Evolutionary conservation across 2,113 vertebrate species (phyloP).

Genomic region (Epinephelus cyanopodus): DNA sequence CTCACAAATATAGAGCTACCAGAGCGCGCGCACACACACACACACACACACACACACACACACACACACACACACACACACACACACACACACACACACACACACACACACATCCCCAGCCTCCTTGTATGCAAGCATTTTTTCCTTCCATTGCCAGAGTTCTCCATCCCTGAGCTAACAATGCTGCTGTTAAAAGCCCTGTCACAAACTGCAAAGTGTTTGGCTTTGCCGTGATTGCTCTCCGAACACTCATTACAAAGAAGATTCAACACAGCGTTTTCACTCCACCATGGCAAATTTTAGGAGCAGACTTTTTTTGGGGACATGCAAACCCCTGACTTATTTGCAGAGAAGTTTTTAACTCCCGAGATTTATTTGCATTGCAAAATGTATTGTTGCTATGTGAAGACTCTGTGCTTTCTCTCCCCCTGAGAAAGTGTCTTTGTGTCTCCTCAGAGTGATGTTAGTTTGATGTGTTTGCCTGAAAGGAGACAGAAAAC

Average conservation of each 20-base stretch:
- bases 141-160: background rate
- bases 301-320: background rate
- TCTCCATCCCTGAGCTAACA: background rate
- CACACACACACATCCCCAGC: too few relatives aligned
- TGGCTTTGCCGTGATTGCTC: background rate
- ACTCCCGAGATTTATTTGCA: background rate
- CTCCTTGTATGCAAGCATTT: background rate
- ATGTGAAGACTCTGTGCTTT: background rate
- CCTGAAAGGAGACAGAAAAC: constrained; percentile 9
- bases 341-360: background rate
- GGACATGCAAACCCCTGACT: background rate
- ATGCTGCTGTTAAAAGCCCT: constrained; percentile 1
- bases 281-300: background rate
- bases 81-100: too few relatives aligned
- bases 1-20: background rate
- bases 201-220: constrained; percentile 9
- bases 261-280: constrained; percentile 20
- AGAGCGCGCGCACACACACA: background rate
- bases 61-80: too few relatives aligned
- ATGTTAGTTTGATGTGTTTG: background rate
- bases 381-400: background rate
- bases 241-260: background rate
- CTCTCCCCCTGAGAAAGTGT: background rate
- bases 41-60: too few relatives aligned
- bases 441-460: background rate